Evolutionary conservation across 2,797 vertebrate species (phyloP).

Genomic region (Cetoscarus ocellatus): DNA sequence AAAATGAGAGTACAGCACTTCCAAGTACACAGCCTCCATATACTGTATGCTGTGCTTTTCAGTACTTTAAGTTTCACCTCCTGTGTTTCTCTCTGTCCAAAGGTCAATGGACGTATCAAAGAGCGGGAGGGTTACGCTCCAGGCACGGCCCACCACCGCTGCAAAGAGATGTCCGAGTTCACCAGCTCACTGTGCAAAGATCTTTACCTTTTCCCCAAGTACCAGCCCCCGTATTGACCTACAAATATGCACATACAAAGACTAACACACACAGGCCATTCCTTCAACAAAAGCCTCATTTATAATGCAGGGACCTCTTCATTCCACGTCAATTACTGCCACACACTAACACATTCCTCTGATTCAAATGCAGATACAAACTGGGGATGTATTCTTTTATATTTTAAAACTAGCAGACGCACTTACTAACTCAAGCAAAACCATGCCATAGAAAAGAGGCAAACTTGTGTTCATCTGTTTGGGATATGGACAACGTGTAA

Average conservation of each 20-base stretch:
- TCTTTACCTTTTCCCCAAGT: constrained; percentile 95
- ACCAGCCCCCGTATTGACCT: constrained; percentile 76
- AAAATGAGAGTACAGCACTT: not conserved
- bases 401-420: constrained; percentile 34
- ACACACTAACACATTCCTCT: constrained; percentile 59
- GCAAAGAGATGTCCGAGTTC: constrained; percentile 99
- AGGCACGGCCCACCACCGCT: constrained; percentile 94
- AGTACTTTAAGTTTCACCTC: not conserved
- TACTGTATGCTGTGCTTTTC: not conserved
- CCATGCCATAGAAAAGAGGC: constrained; percentile 27
- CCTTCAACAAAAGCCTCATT: constrained; percentile 29
- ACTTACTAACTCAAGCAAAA: constrained; percentile 1
- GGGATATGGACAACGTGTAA: constrained; percentile 31
- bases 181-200: constrained; percentile 95
- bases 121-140: constrained; percentile 94
- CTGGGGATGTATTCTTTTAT: constrained; percentile 50
- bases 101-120: constrained; percentile 95
- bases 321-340: constrained; percentile 38
- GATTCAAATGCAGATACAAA: constrained; percentile 33
- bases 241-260: constrained; percentile 24
- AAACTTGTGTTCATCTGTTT: constrained; percentile 44
- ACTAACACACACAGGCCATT: constrained; percentile 50
- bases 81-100: not conserved
- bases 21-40: not conserved
- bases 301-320: constrained; percentile 15